Percentiles rank a stretch among this genome's conserved stretches.
phyloP scores from a whole-genome alignment of 2,797 vertebrate species.

The Dicrostonyx torquatus region DNA sequence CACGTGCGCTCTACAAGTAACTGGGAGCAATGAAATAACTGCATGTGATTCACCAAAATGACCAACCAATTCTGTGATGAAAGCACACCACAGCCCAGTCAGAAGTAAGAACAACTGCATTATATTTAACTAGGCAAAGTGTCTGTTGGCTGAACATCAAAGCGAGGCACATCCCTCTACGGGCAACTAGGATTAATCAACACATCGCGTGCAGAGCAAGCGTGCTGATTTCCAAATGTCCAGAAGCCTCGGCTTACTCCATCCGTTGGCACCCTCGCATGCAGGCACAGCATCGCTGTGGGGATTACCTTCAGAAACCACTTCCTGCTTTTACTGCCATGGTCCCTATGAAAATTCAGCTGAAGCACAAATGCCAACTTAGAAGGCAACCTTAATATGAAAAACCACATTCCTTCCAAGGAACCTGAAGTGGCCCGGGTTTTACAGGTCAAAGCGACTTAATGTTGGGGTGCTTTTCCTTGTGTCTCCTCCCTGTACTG shows the following conservation, averaged over 20 bases:
- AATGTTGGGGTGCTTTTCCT: background rate
- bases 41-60: slow-evolving; percentile 21
- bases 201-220: background rate
- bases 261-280: background rate
- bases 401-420: slow-evolving; percentile 42
- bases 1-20: background rate
- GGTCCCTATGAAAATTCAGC: slow-evolving; percentile 38
- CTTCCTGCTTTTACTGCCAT: background rate
- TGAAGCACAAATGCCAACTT: background rate
- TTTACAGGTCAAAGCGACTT: slow-evolving; percentile 5
- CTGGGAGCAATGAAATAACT: slow-evolving; percentile 13
- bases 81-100: background rate
- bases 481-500: background rate
- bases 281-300: slow-evolving; percentile 15
- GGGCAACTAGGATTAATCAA: slow-evolving; percentile 26
- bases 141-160: background rate
- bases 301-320: background rate
- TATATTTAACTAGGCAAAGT: slow-evolving; percentile 19
- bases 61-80: background rate
- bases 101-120: slow-evolving; percentile 36
- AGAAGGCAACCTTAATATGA: slow-evolving; percentile 29
- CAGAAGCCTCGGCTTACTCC: background rate
- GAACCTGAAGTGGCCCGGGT: slow-evolving; percentile 20
- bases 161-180: background rate
- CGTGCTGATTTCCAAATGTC: slow-evolving; percentile 37